Base-by-base conservation (phyloP, 2,113 vertebrate species). In the Pterocles burchelli region DNA sequence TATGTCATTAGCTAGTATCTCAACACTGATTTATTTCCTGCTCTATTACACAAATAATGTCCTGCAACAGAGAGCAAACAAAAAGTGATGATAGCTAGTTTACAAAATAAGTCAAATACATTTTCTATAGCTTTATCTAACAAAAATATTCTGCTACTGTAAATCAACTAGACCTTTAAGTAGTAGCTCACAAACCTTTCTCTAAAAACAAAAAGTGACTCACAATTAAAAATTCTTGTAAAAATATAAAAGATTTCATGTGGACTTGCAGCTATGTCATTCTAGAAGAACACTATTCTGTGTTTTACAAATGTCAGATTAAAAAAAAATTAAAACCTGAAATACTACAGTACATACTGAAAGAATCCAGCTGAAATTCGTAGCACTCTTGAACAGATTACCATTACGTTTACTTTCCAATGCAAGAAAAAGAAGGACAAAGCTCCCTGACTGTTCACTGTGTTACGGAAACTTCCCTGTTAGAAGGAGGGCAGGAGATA, bases 381-480 rank as follows among this genome's bases (percentile, higher is more conserved):
- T 51, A 46, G 49, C 43, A 49, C 8, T 88, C 31, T 22, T 22
- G 10, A 57, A 43, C 13, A 26, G 36, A 65, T 62, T 84, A 78
- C 43, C 73, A 85, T 74, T 89, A 95, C 73, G 28, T 41, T 93
- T 76, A 73, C 68, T 79, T 97, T 87, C 72, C 72, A 88, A 38
- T 71, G 77, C 38, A 97, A 95, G 70, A 67, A 89, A 75, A 71
- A 90, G 54, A 52, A 67, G 54, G 72, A 78, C 59, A 54, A 46
- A 34, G 24, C 5, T 81, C 77, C 45, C 12, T 20, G 21, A 34
- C 59, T 34, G 11, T 48, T 88, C 34, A 55, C 33, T 10, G 3
- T n/a, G 5, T 28, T 36, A 58, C 51, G 2, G 61, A 55, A 88
- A 38, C 22, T 26, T 66, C 10, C 3, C 24, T 58, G 31, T 0